Conservation (phyloP, 2,113 vertebrate genomes). For the Daubentonia madagascariensis region DNA sequence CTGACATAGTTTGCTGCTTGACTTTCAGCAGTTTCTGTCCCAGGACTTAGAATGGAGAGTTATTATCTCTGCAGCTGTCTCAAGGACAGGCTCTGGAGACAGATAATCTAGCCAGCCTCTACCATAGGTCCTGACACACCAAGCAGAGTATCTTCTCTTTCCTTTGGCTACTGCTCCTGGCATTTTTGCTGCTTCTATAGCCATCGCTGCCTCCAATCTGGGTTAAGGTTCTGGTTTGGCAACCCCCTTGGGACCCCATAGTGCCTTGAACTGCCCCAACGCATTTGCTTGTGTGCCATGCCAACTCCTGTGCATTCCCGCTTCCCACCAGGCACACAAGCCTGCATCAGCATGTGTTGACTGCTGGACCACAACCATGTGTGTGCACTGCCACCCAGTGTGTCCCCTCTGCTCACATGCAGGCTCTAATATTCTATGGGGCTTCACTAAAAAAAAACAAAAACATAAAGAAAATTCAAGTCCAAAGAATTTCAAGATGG, state of each 20-base stretch:
- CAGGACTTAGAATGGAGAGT: neutral
- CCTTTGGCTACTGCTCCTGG: neutral
- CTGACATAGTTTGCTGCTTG: neutral
- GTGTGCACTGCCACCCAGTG: neutral
- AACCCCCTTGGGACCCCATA: accelerated
- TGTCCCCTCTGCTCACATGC: neutral
- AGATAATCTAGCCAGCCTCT: neutral
- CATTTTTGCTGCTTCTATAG: neutral
- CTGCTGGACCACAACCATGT: neutral
- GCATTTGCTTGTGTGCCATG: neutral
- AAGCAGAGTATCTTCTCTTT: neutral
- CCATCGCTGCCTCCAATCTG: neutral
- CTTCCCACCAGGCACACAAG: neutral
- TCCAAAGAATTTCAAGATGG: neutral
- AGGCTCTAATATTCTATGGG: neutral
- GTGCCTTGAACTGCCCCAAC: neutral
- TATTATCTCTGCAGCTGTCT: neutral
- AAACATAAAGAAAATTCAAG: neutral
- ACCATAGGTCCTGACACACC: neutral
- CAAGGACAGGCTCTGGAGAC: neutral
- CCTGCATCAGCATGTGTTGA: neutral
- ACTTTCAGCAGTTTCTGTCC: neutral
- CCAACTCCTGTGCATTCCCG: neutral
- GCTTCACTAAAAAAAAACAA: neutral
- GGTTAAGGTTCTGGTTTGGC: neutral